Evolutionary conservation across 2,888 invertebrate species (phyloP).

Genomic region (Lamellibrachia columna): DNA sequence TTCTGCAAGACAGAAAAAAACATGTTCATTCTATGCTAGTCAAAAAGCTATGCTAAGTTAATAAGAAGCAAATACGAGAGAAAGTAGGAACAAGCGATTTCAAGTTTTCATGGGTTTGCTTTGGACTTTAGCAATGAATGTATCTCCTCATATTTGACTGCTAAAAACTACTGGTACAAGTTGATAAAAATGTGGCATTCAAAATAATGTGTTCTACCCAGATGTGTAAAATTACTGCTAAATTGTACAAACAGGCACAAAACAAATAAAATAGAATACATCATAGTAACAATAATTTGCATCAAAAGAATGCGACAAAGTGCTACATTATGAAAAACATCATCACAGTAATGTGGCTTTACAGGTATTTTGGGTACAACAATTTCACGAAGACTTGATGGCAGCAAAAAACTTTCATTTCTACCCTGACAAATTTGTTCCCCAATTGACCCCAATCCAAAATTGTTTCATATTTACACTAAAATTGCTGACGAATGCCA

Average conservation of each 20-base stretch:
- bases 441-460: background rate
- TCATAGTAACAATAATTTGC: background rate
- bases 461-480: background rate
- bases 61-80: background rate
- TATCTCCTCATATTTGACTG: background rate
- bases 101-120: no score
- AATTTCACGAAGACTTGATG: background rate
- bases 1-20: background rate
- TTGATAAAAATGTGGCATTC: background rate
- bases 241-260: background rate
- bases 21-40: background rate
- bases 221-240: background rate
- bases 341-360: background rate
- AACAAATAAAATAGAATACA: background rate
- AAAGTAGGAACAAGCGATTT: background rate
- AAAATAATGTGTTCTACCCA: background rate
- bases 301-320: constrained; percentile 4
- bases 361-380: background rate
- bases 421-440: background rate
- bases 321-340: background rate
- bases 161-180: background rate
- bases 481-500: background rate
- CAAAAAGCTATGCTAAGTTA: background rate
- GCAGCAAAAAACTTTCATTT: background rate
- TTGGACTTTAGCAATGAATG: background rate